Evolutionary conservation across 2,113 vertebrate genomes (phyloP).

Genomic region (Oreochromis tanganicae): DNA sequence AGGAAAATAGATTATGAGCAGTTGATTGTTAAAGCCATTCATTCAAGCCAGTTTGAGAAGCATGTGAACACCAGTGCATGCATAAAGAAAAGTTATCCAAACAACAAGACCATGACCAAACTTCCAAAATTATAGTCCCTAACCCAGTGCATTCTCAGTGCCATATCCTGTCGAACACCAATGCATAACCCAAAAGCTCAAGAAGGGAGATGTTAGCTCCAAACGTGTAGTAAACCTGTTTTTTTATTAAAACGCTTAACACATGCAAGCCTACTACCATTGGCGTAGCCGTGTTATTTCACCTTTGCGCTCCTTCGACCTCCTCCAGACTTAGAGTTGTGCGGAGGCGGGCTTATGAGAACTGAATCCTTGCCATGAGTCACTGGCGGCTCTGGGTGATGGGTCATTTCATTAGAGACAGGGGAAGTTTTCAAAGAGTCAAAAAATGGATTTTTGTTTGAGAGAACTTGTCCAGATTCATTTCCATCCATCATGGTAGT

Average conservation of each 20-base stretch:
- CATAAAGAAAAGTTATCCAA: neutral
- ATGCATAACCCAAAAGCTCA: neutral
- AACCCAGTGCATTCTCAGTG: neutral
- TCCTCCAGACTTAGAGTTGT: slow-evolving; percentile 87
- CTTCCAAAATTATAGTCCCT: neutral
- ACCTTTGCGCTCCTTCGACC: slow-evolving; percentile 90
- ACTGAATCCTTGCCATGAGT: slow-evolving; percentile 76
- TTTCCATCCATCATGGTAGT: slow-evolving; percentile 75
- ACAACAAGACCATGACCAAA: neutral
- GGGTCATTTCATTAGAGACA: slow-evolving; percentile 69
- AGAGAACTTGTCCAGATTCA: slow-evolving; percentile 52
- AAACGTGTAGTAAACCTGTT: neutral
- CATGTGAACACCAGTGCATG: slow-evolving; percentile 40
- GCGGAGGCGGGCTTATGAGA: slow-evolving; percentile 88
- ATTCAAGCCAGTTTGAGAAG: slow-evolving; percentile 25
- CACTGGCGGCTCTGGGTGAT: slow-evolving; percentile 30
- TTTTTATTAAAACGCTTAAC: neutral
- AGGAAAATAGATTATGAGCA: slow-evolving; percentile 22
- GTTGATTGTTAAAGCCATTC: neutral
- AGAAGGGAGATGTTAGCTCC: slow-evolving; percentile 11
- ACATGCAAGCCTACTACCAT: slow-evolving; percentile 49
- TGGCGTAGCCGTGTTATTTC: slow-evolving; percentile 57
- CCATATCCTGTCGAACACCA: neutral
- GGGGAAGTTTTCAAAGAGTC: slow-evolving; percentile 67
- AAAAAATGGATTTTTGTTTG: slow-evolving; percentile 74